These are phyloP conservation scores for Sebastes itinus DNA, from an alignment of 2,797 vertebrate species.

Conservation along the genomic window DNA sequence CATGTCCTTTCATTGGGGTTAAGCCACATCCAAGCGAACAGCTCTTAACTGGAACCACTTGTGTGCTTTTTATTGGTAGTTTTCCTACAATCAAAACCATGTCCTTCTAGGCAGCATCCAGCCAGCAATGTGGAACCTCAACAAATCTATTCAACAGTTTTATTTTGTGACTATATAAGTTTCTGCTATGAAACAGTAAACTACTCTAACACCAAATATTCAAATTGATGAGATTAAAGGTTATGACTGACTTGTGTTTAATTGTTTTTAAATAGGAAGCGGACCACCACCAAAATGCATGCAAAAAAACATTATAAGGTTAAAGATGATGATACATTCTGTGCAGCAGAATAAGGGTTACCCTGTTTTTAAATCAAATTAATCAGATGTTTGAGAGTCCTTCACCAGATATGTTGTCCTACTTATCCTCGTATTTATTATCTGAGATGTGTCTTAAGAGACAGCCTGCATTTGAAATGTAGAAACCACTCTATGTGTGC, in stretches of 20 bases:
- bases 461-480: background rate
- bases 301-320: background rate
- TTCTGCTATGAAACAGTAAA: conserved; percentile 29
- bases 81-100: conserved; percentile 79
- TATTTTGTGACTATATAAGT: conserved; percentile 21
- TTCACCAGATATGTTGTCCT: background rate
- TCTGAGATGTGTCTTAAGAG: background rate
- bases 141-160: conserved; percentile 61
- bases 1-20: conserved; percentile 86
- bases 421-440: background rate
- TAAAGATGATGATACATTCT: background rate
- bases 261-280: conserved; percentile 7
- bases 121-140: conserved; percentile 58
- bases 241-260: background rate
- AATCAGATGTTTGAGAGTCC: background rate
- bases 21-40: conserved; percentile 82
- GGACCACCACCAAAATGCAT: background rate
- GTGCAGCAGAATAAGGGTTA: background rate
- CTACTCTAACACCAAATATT: background rate
- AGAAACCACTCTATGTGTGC: background rate
- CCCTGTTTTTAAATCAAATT: background rate
- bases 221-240: background rate
- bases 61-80: conserved; percentile 84
- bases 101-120: conserved; percentile 69
- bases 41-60: conserved; percentile 84